Percentiles rank a stretch among this genome's conserved stretches.
These are phyloP conservation scores for Branchipolynoe longqiensis DNA, from an alignment of 2,888 invertebrate genomes.

Conservation along the genomic window DNA sequence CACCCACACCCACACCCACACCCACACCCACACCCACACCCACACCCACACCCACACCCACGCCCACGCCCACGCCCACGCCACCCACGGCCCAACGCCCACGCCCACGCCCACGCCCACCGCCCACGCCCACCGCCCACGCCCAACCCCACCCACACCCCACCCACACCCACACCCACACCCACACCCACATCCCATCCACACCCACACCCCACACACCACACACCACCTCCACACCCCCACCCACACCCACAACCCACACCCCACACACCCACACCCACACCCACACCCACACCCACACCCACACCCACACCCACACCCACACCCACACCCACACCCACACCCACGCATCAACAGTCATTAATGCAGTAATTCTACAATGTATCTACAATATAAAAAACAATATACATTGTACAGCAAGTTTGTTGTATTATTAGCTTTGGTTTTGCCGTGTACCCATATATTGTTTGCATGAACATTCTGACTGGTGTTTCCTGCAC, in stretches of 20 bases:
- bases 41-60: not conserved
- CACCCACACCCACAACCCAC: not conserved
- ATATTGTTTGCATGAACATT: no score
- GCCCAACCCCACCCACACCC: no score
- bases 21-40: not conserved
- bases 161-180: not conserved
- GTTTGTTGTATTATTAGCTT: no score
- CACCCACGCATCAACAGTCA: not conserved
- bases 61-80: not conserved
- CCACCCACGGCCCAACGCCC: not conserved
- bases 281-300: not conserved
- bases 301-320: not conserved
- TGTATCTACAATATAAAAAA: no score
- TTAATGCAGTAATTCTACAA: not conserved
- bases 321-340: not conserved
- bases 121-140: not conserved
- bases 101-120: not conserved
- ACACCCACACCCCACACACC: not conserved
- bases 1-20: not conserved
- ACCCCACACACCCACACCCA: not conserved
- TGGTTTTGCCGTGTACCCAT: no score
- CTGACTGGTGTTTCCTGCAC: no score
- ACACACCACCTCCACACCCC: not conserved
- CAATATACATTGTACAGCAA: no score
- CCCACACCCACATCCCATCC: not conserved